phyloP scores from a whole-genome alignment of 2,797 vertebrate genomes.

The Myotis planiceps region DNA sequence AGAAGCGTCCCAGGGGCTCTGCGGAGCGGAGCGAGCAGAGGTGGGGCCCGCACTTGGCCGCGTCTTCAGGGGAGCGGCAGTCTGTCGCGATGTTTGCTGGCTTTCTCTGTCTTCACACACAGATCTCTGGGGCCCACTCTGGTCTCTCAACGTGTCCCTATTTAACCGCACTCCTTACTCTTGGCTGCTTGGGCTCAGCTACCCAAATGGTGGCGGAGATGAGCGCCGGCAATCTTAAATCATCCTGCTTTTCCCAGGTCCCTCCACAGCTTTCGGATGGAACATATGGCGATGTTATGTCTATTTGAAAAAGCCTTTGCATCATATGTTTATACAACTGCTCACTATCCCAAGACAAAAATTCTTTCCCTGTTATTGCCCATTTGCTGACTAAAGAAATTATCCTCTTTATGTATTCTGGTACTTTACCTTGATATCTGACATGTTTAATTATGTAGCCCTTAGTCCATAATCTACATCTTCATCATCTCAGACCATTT shows the following conservation, averaged over 20 bases:
- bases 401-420: constrained; percentile 90
- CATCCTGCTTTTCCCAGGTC: constrained; percentile 89
- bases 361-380: constrained; percentile 90
- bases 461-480: constrained; percentile 87
- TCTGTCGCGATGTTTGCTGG: constrained; percentile 82
- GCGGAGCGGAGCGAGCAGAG: constrained; percentile 69
- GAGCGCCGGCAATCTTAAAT: constrained; percentile 87
- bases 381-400: constrained; percentile 91
- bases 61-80: constrained; percentile 82
- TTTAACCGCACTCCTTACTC: constrained; percentile 84
- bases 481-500: constrained; percentile 67
- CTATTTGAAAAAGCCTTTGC: constrained; percentile 91
- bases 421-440: constrained; percentile 90
- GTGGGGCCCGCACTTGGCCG: constrained; percentile 36
- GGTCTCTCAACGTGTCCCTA: constrained; percentile 84
- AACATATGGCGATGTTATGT: constrained; percentile 91
- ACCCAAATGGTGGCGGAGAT: constrained; percentile 86
- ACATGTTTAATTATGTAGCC: constrained; percentile 89
- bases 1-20: constrained; percentile 74
- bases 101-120: constrained; percentile 84
- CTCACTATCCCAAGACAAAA: constrained; percentile 90
- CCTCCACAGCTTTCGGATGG: constrained; percentile 87
- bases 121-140: constrained; percentile 86
- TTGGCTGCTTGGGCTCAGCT: constrained; percentile 83
- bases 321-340: constrained; percentile 92